These are phyloP conservation scores for Oryzaephilus surinamensis DNA, from an alignment of 1,140 invertebrate species.

Conservation along the genomic window DNA sequence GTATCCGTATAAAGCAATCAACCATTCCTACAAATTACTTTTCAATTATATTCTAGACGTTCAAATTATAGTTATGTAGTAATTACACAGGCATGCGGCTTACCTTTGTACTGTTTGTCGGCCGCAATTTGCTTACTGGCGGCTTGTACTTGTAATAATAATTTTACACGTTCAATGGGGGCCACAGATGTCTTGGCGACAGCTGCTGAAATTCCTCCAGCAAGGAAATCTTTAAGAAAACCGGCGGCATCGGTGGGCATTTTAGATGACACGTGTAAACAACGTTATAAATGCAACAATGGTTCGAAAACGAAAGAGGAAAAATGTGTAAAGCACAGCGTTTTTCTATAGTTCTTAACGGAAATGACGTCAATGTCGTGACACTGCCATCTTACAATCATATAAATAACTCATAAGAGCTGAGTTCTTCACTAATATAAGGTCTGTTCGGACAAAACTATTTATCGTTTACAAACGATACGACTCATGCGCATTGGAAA, in stretches of 20 bases:
- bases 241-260: constrained; percentile 47
- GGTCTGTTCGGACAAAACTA: too few species aligned
- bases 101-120: constrained; percentile 74
- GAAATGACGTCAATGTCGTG: constrained; percentile 6
- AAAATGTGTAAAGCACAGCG: too few species aligned
- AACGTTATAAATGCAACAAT: too few species aligned
- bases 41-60: neutral
- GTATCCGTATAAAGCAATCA: constrained; percentile 77
- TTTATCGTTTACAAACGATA: too few species aligned
- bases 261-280: constrained; percentile 14
- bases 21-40: constrained; percentile 55
- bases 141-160: constrained; percentile 81
- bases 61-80: neutral
- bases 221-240: constrained; percentile 75
- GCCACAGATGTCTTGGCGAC: constrained; percentile 79
- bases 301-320: constrained; percentile 10
- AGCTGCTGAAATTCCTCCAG: constrained; percentile 77
- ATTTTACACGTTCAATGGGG: constrained; percentile 84
- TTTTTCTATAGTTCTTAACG: too few species aligned
- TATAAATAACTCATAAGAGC: too few species aligned
- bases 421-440: too few species aligned
- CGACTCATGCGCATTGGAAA: too few species aligned
- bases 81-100: constrained; percentile 19
- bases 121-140: constrained; percentile 73
- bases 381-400: too few species aligned